Evolutionary conservation across 2,113 vertebrate genomes (phyloP), one percentile per base, ranked within the genome.

Genomic region (Pseudonaja textilis): DNA sequence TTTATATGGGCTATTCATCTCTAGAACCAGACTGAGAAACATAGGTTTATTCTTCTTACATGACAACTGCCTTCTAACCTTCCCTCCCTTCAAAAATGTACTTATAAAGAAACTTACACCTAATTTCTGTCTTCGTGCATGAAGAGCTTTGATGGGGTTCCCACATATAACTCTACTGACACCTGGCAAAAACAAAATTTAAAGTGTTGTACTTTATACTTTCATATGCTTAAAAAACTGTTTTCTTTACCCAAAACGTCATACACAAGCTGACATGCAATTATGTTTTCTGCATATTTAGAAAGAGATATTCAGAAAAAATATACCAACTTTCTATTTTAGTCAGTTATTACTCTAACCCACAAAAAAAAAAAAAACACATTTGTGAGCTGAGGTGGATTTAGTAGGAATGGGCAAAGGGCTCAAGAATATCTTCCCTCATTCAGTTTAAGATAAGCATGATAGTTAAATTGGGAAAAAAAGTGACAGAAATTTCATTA

Each of bases 71-170:
- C 69, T 92, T 59, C 56, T 39, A 26, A 52, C 20, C 11, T 3
- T 18, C 22, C 39, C 42, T 23, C 18, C 26, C 59, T 9, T n/a
- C 18, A 52, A 34, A 16, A n/a, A 95, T 91, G 18, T 6, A 26
- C 1, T 89, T 10, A 89, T 18, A 93, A 94, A 93, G 87, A 94
- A 92, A 94, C 97, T 87, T 97, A 99, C 99, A 97, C 96, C 97
- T 81, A 98, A 90, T 94, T 98, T 98, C 94, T 98, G 97, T 81
- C 97, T 97, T n/a, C 97, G 97, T 23, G 97, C 98, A 61, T 96
- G 94, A 47, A 99, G 97, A 69, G 98, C 99, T 96, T 98, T 98
- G 92, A 98, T 97, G 1, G 99, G 99, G 95, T 99, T 99, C 85
- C 99, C 99, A 96, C 99, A 99, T 86, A 99, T 98, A 85, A 99